A percentile compares a stretch with the other conserved stretches of the same genome.
phyloP scores from a whole-genome alignment of 2,888 invertebrate species.

The Tyria jacobaeae region DNA sequence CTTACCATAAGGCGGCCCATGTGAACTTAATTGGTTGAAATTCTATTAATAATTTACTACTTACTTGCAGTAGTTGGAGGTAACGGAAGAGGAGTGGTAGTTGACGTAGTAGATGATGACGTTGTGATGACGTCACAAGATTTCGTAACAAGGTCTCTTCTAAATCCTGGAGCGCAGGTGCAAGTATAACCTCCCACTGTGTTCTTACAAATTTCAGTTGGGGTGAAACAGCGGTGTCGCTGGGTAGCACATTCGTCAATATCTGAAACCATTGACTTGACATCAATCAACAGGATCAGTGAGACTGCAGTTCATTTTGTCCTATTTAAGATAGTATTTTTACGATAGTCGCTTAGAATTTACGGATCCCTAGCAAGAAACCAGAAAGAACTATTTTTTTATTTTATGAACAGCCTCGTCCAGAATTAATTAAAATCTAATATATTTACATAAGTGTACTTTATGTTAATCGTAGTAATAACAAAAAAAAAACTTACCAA shows the following conservation, averaged over 20 bases:
- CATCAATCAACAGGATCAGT: not conserved
- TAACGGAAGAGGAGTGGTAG: constrained; percentile 42
- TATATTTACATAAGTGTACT: no score
- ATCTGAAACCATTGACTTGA: constrained; percentile 79
- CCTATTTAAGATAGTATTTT: no score
- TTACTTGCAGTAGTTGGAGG: constrained; percentile 23
- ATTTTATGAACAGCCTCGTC: no score
- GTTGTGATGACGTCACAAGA: constrained; percentile 64
- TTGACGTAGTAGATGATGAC: constrained; percentile 57
- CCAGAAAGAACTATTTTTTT: no score
- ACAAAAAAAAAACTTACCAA: constrained; percentile 71
- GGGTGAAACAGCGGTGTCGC: constrained; percentile 84
- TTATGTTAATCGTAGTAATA: no score
- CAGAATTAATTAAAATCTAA: no score
- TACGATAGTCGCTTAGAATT: no score
- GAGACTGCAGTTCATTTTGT: no score
- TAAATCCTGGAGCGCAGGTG: constrained; percentile 92
- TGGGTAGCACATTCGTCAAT: constrained; percentile 91
- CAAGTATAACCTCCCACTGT: constrained; percentile 95
- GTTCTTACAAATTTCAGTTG: constrained; percentile 91
- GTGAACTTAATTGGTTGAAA: no score
- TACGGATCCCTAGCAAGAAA: no score
- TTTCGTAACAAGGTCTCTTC: constrained; percentile 86
- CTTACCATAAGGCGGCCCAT: no score
- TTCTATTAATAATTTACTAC: not conserved